Conservation (phyloP, 2,113 vertebrate genomes). For the Nibea coibor region DNA sequence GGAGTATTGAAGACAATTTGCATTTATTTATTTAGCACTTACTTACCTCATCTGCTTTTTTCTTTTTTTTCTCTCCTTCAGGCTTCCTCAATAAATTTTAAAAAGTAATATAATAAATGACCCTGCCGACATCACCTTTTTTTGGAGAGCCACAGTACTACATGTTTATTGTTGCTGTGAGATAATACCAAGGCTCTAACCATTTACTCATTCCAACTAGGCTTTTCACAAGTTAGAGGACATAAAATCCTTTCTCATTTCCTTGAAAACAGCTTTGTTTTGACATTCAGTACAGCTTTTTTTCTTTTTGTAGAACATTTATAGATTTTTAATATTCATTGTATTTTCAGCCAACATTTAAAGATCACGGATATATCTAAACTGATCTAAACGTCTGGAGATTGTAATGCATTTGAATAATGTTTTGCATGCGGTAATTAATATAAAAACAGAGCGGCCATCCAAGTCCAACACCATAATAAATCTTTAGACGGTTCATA, state of each 20-base stretch:
- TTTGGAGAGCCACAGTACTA: not conserved
- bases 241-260: not conserved
- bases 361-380: not conserved
- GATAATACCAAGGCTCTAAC: not conserved
- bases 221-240: not conserved
- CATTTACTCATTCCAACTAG: not conserved
- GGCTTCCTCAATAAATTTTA: slow-evolving; percentile 11
- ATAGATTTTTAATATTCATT: not conserved
- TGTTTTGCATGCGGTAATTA: slow-evolving; percentile 15
- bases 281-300: not conserved
- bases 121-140: not conserved
- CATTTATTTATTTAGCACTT: slow-evolving; percentile 16
- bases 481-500: slow-evolving; percentile 12
- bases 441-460: slow-evolving; percentile 1
- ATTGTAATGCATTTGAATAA: slow-evolving; percentile 4
- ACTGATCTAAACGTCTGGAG: slow-evolving; percentile 11
- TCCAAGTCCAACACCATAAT: not conserved
- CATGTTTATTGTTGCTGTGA: not conserved
- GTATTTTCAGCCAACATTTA: not conserved
- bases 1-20: slow-evolving; percentile 16
- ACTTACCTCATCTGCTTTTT: not conserved
- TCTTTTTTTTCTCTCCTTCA: not conserved
- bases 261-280: not conserved
- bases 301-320: not conserved
- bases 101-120: slow-evolving; percentile 20